These are phyloP conservation scores for Philaenus spumarius DNA, from an alignment of 1,140 invertebrate species.

Conservation along the genomic window DNA sequence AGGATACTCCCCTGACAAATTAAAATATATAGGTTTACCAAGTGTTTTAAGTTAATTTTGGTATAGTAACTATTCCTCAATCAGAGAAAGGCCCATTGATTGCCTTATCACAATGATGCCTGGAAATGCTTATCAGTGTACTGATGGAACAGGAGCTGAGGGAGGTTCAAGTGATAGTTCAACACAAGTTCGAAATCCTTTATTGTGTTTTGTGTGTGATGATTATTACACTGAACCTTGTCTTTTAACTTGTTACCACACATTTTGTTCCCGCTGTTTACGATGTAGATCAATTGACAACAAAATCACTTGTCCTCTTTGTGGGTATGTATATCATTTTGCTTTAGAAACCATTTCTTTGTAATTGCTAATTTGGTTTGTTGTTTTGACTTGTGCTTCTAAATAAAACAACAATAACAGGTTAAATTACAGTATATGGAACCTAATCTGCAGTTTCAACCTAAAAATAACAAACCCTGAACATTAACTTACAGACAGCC, in stretches of 20 bases:
- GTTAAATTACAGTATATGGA: too few relatives aligned
- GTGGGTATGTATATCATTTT: conserved; percentile 45
- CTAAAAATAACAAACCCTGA: too few relatives aligned
- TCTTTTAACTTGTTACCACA: conserved; percentile 59
- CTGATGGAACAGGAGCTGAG: background rate
- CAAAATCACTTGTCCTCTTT: conserved; percentile 56
- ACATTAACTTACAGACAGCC: too few relatives aligned
- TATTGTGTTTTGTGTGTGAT: conserved; percentile 58
- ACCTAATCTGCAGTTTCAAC: too few relatives aligned
- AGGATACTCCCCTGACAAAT: too few relatives aligned
- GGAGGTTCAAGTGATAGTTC: conserved; percentile 7
- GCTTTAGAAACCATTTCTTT: background rate
- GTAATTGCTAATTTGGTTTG: background rate
- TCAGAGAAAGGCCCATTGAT: too few relatives aligned
- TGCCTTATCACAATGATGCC: too few relatives aligned
- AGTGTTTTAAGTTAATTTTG: too few relatives aligned
- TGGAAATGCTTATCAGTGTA: conserved; percentile 1
- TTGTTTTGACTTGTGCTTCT: background rate
- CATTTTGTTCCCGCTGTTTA: conserved; percentile 58
- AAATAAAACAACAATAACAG: too few relatives aligned
- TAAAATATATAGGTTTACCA: too few relatives aligned
- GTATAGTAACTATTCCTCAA: too few relatives aligned
- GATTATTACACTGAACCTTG: conserved; percentile 61
- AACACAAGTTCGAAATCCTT: conserved; percentile 43
- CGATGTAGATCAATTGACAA: conserved; percentile 51